phyloP scores from a whole-genome alignment of 2,113 vertebrate species.

The Nyctibius bracteatus region DNA sequence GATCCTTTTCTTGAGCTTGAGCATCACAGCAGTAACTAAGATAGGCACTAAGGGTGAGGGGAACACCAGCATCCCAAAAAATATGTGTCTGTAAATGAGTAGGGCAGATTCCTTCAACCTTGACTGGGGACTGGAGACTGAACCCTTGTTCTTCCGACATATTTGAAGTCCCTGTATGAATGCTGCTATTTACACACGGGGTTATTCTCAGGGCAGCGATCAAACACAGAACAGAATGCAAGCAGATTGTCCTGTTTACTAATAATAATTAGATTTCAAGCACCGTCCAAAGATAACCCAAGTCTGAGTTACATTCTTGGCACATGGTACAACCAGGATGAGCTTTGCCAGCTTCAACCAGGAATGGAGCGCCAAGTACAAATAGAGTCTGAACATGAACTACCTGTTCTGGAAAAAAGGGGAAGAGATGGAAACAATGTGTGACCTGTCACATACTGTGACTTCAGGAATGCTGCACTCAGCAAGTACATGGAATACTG shows the following conservation, averaged over 20 bases:
- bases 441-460: neutral
- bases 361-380: neutral
- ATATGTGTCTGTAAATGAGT: neutral
- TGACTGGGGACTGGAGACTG: neutral
- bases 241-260: neutral
- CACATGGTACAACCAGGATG: neutral
- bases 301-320: neutral
- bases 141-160: neutral
- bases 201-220: neutral
- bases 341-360: neutral
- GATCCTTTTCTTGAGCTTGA: neutral
- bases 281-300: neutral
- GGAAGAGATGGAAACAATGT: neutral
- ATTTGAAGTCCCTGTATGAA: neutral
- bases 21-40: neutral
- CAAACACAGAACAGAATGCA: neutral
- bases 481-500: neutral
- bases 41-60: neutral
- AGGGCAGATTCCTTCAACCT: neutral
- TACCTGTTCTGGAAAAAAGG: constrained; percentile 31
- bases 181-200: neutral
- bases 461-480: neutral
- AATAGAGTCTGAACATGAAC: neutral
- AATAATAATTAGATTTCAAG: constrained; percentile 3
- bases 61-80: neutral